Conservation (phyloP, 2,888 invertebrate species). For the Diaprepes abbreviatus region DNA sequence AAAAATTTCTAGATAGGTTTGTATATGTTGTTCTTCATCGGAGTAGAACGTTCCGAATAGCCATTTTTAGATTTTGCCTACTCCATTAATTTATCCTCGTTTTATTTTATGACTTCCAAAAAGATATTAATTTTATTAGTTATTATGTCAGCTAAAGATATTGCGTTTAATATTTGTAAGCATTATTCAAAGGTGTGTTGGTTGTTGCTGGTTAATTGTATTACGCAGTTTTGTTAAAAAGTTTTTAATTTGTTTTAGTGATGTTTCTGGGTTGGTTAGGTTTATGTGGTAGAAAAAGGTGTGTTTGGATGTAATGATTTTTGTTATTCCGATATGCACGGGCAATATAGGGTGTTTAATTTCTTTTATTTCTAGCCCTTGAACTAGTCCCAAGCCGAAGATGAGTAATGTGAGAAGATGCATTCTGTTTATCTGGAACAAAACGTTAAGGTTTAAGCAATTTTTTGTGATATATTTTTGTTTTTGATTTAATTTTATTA, state of each 20-base stretch:
- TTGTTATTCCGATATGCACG: neutral
- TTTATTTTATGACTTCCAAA: neutral
- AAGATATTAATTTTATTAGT: neutral
- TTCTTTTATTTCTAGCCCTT: neutral
- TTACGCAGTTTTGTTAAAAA: neutral
- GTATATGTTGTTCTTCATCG: constrained; percentile 11
- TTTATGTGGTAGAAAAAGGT: neutral
- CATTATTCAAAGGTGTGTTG: neutral
- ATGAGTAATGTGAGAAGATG: neutral
- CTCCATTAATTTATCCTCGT: constrained; percentile 4
- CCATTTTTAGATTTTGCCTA: constrained; percentile 5
- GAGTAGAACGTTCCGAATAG: constrained; percentile 9
- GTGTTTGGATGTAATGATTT: neutral
- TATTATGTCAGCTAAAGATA: neutral
- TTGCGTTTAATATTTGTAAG: neutral
- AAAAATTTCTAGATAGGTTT: neutral
- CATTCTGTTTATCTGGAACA: neutral
- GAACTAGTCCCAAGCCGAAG: neutral
- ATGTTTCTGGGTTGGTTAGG: neutral
- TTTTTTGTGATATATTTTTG: neutral
- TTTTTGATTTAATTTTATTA: neutral
- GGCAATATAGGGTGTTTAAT: neutral
- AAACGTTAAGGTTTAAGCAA: neutral
- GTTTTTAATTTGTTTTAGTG: neutral
- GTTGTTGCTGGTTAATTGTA: neutral